phyloP scores from a whole-genome alignment of 1,140 invertebrate species.

The Rhopalosiphum maidis region DNA sequence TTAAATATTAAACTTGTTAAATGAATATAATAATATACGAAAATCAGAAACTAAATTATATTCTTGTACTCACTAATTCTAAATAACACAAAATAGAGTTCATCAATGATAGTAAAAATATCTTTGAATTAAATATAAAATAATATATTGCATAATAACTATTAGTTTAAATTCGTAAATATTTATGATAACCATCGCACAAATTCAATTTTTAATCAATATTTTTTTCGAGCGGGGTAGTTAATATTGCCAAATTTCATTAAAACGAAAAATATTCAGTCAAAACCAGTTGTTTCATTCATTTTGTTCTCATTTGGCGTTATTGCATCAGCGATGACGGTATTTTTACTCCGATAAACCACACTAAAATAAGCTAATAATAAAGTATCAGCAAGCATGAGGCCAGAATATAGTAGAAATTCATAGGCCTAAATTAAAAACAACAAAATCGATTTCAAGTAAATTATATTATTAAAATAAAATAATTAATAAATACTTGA shows the following conservation, averaged over 20 bases:
- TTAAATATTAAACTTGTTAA: too few relatives aligned
- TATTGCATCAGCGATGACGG: not conserved
- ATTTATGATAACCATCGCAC: too few relatives aligned
- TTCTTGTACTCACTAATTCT: too few relatives aligned
- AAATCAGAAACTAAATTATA: too few relatives aligned
- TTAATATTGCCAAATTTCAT: not conserved
- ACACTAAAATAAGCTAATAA: conserved; percentile 81
- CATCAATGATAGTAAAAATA: too few relatives aligned
- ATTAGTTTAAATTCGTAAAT: too few relatives aligned
- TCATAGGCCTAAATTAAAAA: conserved; percentile 75
- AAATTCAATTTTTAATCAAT: not conserved
- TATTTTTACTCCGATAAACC: conserved; percentile 64
- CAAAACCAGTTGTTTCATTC: not conserved
- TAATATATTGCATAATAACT: too few relatives aligned
- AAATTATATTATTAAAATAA: not conserved
- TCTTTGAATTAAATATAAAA: too few relatives aligned
- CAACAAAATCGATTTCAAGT: not conserved
- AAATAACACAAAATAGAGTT: too few relatives aligned
- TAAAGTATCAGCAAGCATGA: conserved; percentile 84
- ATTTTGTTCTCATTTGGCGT: not conserved
- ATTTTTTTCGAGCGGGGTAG: not conserved
- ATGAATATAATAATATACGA: too few relatives aligned
- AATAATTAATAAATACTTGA: conserved; percentile 62
- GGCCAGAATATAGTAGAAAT: conserved; percentile 85
- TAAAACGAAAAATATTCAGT: not conserved